Base-by-base conservation (phyloP, 2,797 vertebrate genomes). In the Ciconia nigra region DNA sequence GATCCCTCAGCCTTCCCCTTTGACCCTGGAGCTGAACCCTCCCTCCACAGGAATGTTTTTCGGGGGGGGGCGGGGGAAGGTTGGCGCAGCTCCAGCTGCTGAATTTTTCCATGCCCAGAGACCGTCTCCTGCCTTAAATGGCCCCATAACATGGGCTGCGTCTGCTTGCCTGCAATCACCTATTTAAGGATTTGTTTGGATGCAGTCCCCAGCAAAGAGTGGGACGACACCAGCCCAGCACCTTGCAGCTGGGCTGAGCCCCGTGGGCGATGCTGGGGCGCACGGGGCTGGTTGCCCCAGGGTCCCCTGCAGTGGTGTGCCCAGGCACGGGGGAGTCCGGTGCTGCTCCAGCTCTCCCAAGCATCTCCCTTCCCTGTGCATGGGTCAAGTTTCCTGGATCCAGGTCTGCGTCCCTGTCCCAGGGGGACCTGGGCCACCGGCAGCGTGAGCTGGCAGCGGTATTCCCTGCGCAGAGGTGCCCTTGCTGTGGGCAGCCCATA, bases 101-200 rank as follows among this genome's bases (percentile, higher is more conserved):
- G 69, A 78, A 33, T 86, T 77, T 96, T 96, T 95, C 74, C 77
- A 41, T 47, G 84, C 44, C 39, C 42, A n/a, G 76, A 91, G 70
- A 76, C 58, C 0, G 0, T 78, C 73, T 95, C 73, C 69, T 88
- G 49, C 89, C 79, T 91, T 90, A 90, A 80, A 82, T 35, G 49
- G 73, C 62, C 31, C 57, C 65, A 12, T 7, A 71, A 46, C 51
- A 11, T 5, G 3, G 70, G 37, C 85, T 72, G 42, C 1, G 2
- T 42, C 76, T 94, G 79, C 62, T 76, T 2, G 21, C 25, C 44
- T 73, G 57, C 66, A 24, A 0, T 80, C 87, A 86, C 61, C 61
- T 83, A 5, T 44, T 76, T 62, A 76, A 86, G 49, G 54, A 17
- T 51, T 84, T 59, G n/a, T 66, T 79, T 61, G 1, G 18, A 57